phyloP scores from a whole-genome alignment of 2,113 vertebrate genomes.

The Ranitomeya variabilis region DNA sequence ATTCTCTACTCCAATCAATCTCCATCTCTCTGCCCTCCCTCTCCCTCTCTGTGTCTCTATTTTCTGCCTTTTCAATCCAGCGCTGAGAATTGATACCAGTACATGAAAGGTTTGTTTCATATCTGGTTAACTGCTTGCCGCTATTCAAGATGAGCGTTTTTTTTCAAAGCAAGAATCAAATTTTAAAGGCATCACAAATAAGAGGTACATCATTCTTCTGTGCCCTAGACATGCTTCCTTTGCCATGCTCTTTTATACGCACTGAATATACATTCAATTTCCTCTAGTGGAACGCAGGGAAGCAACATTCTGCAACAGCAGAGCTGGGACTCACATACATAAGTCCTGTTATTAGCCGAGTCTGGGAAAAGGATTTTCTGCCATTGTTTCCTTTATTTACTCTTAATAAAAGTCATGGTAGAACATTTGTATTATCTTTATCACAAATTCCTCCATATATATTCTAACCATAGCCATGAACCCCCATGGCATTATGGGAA shows the following conservation, averaged over 20 bases:
- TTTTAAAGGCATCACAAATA: conserved; percentile 29
- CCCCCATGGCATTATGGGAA: conserved; percentile 3
- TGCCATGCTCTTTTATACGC: neutral
- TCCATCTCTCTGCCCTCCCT: conserved; percentile 63
- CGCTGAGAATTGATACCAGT: conserved; percentile 46
- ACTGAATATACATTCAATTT: neutral
- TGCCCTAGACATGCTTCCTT: neutral
- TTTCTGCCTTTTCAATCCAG: conserved; percentile 53
- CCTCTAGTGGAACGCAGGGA: neutral
- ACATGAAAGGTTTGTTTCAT: conserved; percentile 62
- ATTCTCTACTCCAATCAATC: conserved; percentile 29
- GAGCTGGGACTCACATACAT: conserved; percentile 19
- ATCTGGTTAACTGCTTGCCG: conserved; percentile 46
- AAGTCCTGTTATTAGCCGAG: conserved; percentile 25
- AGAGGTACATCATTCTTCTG: conserved; percentile 10
- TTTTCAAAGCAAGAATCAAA: conserved; percentile 31
- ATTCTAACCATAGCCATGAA: neutral
- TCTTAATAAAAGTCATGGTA: conserved; percentile 15
- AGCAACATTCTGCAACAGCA: conserved; percentile 1
- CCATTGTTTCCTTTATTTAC: conserved; percentile 27
- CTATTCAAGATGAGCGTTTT: conserved; percentile 34
- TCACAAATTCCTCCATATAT: neutral
- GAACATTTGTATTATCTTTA: neutral
- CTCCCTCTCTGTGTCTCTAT: conserved; percentile 51
- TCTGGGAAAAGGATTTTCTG: neutral